Base-by-base conservation (phyloP, 2,113 vertebrate genomes). In the Archocentrus centrarchus region DNA sequence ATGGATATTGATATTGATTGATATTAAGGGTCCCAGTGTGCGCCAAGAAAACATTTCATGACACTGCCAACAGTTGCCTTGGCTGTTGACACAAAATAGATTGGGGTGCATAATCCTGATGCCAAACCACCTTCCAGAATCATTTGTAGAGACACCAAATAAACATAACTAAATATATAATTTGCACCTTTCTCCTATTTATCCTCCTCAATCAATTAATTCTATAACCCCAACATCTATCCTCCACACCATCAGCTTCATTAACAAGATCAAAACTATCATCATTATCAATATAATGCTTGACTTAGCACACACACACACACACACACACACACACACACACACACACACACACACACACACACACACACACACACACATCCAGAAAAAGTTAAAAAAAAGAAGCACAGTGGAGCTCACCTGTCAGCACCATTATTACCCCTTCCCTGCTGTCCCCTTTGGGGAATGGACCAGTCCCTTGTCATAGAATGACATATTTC, bases 361-460 rank as follows among this genome's bases (percentile, higher is more conserved):
- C 75, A 37, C 64, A 70, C 39, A 55, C 61, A 80, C 82, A 59
- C 62, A 62, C 44, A 68, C 58, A 57, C 82, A 68, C 35, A 60
- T 27, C 78, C 53, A 77, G 18, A 27, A 22, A 86, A 27, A 77
- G 60, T 75, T 32, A 78, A 82, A 66, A 55, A 30, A 75, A 82
- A 60, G 32, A 70, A 24, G 17, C 41, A 35, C 8, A 81, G 64
- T 73, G 58, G 79, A 82, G 62, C 84, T 86, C 80, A 89, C 88
- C 86, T 86, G 89, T 92, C 89, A 90, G 57, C 68, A 61, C 77
- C 81, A 93, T 94, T 90, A 90, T 92, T 93, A 89, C 88, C 89
- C 82, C 86, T 82, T 85, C 60, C 18, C 79, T 90, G 88, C 93
- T 94, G 93, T 93, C 93, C 93, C 93, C 93, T 93, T 88, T 93